phyloP scores from a whole-genome alignment of 2,797 vertebrate species.

The Fundulus diaphanus region DNA sequence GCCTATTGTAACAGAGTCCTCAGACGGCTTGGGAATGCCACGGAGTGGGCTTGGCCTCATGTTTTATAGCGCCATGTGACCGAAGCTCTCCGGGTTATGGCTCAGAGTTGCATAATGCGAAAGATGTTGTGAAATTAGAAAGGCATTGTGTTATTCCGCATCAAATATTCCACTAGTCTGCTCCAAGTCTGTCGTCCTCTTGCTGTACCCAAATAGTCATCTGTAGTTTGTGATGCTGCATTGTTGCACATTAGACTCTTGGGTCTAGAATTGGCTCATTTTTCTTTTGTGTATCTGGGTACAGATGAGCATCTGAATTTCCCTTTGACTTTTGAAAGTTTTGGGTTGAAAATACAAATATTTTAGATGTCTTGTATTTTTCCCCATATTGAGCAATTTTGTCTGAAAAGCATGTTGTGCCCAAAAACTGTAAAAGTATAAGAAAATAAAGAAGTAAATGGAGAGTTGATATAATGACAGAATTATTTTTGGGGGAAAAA shows the following conservation, averaged over 20 bases:
- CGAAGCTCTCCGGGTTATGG: slow-evolving; percentile 44
- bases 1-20: slow-evolving; percentile 76
- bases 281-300: slow-evolving; percentile 8
- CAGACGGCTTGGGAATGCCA: slow-evolving; percentile 80
- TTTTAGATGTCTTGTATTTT: slow-evolving; percentile 7
- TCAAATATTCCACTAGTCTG: slow-evolving; percentile 12
- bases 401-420: neutral
- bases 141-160: slow-evolving; percentile 21
- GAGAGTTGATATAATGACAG: neutral
- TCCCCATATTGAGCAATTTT: slow-evolving; percentile 10
- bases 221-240: slow-evolving; percentile 7
- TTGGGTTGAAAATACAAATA: neutral
- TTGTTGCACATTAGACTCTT: neutral
- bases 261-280: slow-evolving; percentile 29
- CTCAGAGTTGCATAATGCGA: slow-evolving; percentile 46
- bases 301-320: slow-evolving; percentile 50
- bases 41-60: slow-evolving; percentile 74
- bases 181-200: slow-evolving; percentile 15
- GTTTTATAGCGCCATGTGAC: slow-evolving; percentile 72
- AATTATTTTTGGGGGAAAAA: neutral
- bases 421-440: neutral
- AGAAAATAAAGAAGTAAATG: neutral
- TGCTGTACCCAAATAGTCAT: neutral
- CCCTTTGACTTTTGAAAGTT: slow-evolving; percentile 32
- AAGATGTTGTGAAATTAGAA: slow-evolving; percentile 42